Conservation (phyloP, 2,113 vertebrate species). For the Chionodraco myersi region DNA sequence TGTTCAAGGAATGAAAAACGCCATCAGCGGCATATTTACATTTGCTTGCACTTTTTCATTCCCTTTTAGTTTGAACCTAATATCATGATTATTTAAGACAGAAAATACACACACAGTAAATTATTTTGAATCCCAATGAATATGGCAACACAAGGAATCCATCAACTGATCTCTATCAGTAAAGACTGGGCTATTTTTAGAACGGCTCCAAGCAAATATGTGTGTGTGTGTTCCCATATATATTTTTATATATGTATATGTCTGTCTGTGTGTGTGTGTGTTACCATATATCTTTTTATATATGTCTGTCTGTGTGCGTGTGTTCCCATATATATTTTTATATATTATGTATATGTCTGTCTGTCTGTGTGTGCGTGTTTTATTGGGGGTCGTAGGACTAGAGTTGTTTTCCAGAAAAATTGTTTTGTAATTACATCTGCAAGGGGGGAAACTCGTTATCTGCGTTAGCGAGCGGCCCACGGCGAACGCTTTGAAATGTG, state of each 20-base stretch:
- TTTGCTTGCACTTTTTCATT: no score
- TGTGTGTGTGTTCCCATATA: conserved; percentile 29
- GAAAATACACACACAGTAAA: conserved; percentile 18
- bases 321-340: neutral
- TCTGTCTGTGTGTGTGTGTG: neutral
- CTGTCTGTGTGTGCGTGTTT: conserved; percentile 8
- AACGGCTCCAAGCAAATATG: conserved; percentile 40
- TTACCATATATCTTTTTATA: neutral
- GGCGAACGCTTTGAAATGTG: conserved; percentile 84
- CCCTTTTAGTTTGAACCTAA: neutral
- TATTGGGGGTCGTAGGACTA: conserved; percentile 36
- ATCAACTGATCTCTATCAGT: conserved; percentile 68
- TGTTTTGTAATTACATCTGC: conserved; percentile 83
- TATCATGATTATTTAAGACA: conserved; percentile 23
- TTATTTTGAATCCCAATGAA: conserved; percentile 62
- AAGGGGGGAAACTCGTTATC: conserved; percentile 81
- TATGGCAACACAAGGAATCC: conserved; percentile 50
- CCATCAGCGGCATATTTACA: no score
- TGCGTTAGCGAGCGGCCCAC: conserved; percentile 70
- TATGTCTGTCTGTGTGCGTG: neutral
- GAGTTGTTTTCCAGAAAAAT: conserved; percentile 78
- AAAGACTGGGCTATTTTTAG: conserved; percentile 60
- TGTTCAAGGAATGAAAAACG: no score
- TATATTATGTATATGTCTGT: neutral
- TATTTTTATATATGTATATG: neutral